These are phyloP conservation scores for Gambusia yucatana DNA, from an alignment of 2,797 vertebrate genomes.

Conservation along the genomic window DNA sequence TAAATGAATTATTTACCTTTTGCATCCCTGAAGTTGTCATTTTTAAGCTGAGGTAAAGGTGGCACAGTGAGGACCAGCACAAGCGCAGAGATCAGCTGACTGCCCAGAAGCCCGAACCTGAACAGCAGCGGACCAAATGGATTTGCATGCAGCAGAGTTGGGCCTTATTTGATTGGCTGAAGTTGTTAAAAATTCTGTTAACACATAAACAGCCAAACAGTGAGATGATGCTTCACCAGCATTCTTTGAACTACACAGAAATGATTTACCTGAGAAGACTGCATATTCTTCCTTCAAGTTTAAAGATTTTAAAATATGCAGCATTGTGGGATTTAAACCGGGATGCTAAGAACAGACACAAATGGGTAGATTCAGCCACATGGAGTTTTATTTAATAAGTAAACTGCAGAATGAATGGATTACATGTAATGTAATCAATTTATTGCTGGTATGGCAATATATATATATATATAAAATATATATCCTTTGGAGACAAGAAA, in stretches of 20 bases:
- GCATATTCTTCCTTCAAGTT: background rate
- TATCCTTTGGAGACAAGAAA: background rate
- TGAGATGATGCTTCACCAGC: background rate
- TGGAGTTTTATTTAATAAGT: background rate
- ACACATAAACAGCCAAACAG: background rate
- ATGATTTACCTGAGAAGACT: constrained; percentile 10
- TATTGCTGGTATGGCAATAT: too few species aligned
- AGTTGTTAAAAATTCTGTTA: constrained; percentile 9
- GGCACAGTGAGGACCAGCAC: constrained; percentile 3
- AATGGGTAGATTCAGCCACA: background rate
- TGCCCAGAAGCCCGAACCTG: background rate
- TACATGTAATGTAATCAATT: too few species aligned
- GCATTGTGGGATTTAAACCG: background rate
- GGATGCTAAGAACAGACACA: background rate
- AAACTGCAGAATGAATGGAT: background rate
- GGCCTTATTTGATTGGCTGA: constrained; percentile 35
- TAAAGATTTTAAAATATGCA: constrained; percentile 7
- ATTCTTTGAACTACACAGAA: background rate
- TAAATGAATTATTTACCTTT: constrained; percentile 52
- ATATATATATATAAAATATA: background rate
- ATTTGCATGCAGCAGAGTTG: background rate
- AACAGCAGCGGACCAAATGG: background rate
- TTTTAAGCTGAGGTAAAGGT: constrained; percentile 7
- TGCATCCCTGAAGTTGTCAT: constrained; percentile 53
- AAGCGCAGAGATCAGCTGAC: background rate